Base-by-base conservation (phyloP, 2,113 vertebrate species). In the Scytalopus superciliaris region DNA sequence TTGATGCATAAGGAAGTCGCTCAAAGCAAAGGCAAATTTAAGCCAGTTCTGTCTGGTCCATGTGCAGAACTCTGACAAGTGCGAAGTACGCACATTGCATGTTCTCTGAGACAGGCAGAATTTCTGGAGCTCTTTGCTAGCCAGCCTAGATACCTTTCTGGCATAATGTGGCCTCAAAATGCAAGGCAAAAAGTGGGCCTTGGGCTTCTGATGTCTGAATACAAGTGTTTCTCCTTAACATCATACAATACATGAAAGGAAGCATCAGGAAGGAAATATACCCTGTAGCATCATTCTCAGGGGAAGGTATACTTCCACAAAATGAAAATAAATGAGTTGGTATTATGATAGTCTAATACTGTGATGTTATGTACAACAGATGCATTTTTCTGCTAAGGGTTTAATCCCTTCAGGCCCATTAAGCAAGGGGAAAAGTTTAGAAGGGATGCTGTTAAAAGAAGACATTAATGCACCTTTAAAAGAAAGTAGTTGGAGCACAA, bases 401-500 rank as follows among this genome's bases (percentile, higher is more conserved):
- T 89, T 91, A 96, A 84, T 96, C 92, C 88, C 95, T 95, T 84
- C 52, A 94, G 93, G 87, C 73, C 92, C 69, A 93, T 93, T 97
- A 97, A 93, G 87, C 69, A 86, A 83, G 63, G 72, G 93, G 87
- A 84, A 92, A 81, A 77, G 89, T 96, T 96, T 91, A 93, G 67
- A 81, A 70, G 90, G 89, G 60, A 85, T 62, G 25, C 79, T 90
- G 72, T 85, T 94, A 96, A 96, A 95, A 96, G 90, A 66, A 86
- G 59, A 79, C 75, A 81, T 97, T 95, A 96, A 96, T 92, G 96
- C 90, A 91, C 97, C 96, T 97, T 96, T 95, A 84, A 96, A 97
- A 93, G 84, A 87, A 92, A 96, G 74, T 63, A 94, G 89, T 60
- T 69, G 64, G 82, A 88, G 31, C 85, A 93, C 93, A 95, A 95